Evolutionary conservation across 2,113 vertebrate species (phyloP).

Genomic region (Natator depressus): DNA sequence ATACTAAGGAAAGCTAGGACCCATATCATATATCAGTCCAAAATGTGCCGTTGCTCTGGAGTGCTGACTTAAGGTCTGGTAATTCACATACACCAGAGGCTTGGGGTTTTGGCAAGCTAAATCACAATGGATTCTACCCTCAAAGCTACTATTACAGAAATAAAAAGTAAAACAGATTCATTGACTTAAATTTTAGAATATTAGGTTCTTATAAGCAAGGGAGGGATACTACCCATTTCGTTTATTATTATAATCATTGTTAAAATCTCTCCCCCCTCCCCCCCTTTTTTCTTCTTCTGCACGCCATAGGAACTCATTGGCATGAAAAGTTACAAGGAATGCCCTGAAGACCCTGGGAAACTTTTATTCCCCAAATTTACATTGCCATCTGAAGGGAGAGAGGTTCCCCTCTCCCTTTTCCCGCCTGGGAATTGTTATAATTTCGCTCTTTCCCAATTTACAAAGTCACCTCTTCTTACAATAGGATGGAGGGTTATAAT

Average conservation of each 20-base stretch:
- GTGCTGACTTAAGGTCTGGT: fast-evolving
- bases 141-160: neutral
- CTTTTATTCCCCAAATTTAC: neutral
- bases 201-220: neutral
- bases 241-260: neutral
- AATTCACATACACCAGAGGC: neutral
- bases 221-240: neutral
- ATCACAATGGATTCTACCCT: neutral
- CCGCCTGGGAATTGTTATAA: neutral
- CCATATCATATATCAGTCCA: fast-evolving
- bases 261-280: neutral
- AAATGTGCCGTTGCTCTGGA: fast-evolving
- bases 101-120: neutral
- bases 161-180: neutral
- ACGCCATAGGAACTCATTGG: neutral
- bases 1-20: neutral
- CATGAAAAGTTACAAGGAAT: neutral
- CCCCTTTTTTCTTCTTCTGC: neutral
- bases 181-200: neutral
- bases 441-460: neutral
- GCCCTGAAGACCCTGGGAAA: neutral
- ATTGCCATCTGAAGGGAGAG: neutral
- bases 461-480: neutral
- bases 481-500: neutral
- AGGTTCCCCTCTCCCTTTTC: neutral